Evolutionary conservation across 2,888 invertebrate genomes (phyloP), one percentile per base, ranked within the genome.

Genomic region (Tenthredo livida): DNA sequence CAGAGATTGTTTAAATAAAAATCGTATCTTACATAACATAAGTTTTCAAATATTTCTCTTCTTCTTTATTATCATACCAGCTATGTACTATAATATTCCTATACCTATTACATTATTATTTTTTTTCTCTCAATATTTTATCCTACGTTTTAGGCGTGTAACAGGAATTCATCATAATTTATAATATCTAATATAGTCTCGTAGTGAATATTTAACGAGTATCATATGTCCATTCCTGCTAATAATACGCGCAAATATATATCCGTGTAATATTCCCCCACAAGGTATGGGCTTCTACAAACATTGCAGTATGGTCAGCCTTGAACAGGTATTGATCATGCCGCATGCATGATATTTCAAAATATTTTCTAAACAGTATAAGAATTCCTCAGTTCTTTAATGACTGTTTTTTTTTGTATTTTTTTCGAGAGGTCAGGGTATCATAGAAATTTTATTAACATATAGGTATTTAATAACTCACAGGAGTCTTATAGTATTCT

Each of bases 1-100:
- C 89, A 90, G 88, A 89, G 87, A 90, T 89, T 91, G 91, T 91
- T 91, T 90, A 88, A 91, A 91, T 91, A 91, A 91, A 89, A 89
- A 89, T 90, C 88, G 90, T 91, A 90, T 90, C 89, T 85, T 84
- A 43, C 12, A 33, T 43, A 83, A 67, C 29, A 37, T 12, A 37
- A 6, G 37, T 37, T 37, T 37, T 7, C 6, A 37, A 37, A 37
- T 7, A 37, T 37, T 37, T 37, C 37, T 70, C n/a, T n/a, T n/a
- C n/a, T n/a, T n/a, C n/a, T n/a, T n/a, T n/a, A n/a, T 37, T 50
- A 1, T 25, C 29, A 47, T 54, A 54, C 6, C n/a, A 54, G n/a
- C 54, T 54, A n/a, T n/a, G n/a, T n/a, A n/a, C n/a, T n/a, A 75
- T 12, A 50, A 50, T 50, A 10, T 50, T 25, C 43, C 15, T 37